Percentiles rank a stretch among this genome's conserved stretches.
Evolutionary conservation across 1,140 invertebrate genomes (phyloP).

Genomic region (Megalopta genalis): DNA sequence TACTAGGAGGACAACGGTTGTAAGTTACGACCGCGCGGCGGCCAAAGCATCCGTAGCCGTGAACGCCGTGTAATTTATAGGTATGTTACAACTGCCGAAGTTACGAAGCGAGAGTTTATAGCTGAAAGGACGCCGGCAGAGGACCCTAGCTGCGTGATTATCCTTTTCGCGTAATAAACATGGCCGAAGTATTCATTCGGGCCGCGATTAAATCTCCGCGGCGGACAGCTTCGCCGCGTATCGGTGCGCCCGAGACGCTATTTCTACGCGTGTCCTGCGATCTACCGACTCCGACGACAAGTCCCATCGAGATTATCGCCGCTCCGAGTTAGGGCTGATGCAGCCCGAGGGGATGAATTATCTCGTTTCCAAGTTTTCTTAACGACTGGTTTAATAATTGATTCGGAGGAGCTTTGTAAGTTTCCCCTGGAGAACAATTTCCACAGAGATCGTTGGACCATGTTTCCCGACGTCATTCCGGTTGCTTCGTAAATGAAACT

Average conservation of each 20-base stretch:
- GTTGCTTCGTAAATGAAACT: too few species aligned
- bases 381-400: too few species aligned
- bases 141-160: constrained; percentile 39
- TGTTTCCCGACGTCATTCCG: too few species aligned
- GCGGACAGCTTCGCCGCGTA: neutral
- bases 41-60: constrained; percentile 17
- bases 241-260: constrained; percentile 24
- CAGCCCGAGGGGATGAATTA: too few species aligned
- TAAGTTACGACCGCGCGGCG: constrained; percentile 44
- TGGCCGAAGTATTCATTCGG: constrained; percentile 34
- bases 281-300: constrained; percentile 24
- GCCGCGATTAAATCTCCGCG: constrained; percentile 23
- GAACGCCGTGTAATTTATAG: constrained; percentile 57
- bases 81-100: constrained; percentile 64
- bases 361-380: too few species aligned
- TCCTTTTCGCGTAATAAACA: constrained; percentile 42
- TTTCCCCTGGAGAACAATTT: too few species aligned
- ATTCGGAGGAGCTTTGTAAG: too few species aligned
- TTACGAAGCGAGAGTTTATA: constrained; percentile 52
- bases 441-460: too few species aligned
- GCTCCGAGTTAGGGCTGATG: neutral
- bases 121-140: constrained; percentile 13
- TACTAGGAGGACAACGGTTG: constrained; percentile 47
- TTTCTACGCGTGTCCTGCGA: constrained; percentile 29
- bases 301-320: constrained; percentile 2